Evolutionary conservation across 1,140 invertebrate genomes (phyloP).

Genomic region (Drosophila gunungcola): DNA sequence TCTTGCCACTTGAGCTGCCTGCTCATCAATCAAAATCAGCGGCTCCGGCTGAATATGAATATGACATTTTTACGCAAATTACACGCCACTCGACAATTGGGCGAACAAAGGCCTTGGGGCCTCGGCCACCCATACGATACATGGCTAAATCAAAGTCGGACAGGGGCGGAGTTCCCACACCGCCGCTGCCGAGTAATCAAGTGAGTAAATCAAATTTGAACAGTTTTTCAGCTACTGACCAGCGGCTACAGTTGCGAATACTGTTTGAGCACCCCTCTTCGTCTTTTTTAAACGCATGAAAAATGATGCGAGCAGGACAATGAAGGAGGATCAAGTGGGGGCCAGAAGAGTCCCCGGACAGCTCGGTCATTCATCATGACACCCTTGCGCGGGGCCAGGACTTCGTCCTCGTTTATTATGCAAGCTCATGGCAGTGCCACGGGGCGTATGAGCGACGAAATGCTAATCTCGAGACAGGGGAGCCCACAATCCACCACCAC

Average conservation of each 20-base stretch:
- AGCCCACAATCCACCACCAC: conserved; percentile 17
- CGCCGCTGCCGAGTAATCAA: conserved; percentile 57
- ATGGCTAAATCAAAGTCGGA: conserved; percentile 45
- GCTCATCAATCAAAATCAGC: conserved; percentile 72
- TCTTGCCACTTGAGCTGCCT: conserved; percentile 43
- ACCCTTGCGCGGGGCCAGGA: conserved; percentile 54
- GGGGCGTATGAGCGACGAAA: conserved; percentile 76
- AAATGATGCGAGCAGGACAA: conserved; percentile 63
- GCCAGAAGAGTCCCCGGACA: conserved; percentile 13
- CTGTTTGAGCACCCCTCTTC: conserved; percentile 3
- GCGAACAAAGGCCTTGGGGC: conserved; percentile 33
- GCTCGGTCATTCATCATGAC: conserved; percentile 79
- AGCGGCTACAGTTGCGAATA: conserved; percentile 33
- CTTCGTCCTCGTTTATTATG: conserved; percentile 71
- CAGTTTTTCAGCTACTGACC: conserved; percentile 66
- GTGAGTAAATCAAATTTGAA: conserved; percentile 83
- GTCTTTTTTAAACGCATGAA: conserved; percentile 76
- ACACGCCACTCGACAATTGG: conserved; percentile 75
- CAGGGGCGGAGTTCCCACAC: not conserved
- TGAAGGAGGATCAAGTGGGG: conserved; percentile 26
- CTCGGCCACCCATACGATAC: conserved; percentile 5
- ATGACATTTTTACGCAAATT: conserved; percentile 83
- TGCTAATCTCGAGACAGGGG: conserved; percentile 61
- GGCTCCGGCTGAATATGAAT: conserved; percentile 70
- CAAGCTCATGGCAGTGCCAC: conserved; percentile 66